Base-by-base conservation (phyloP, 1,140 invertebrate genomes). In the Brachionus koreanus region DNA sequence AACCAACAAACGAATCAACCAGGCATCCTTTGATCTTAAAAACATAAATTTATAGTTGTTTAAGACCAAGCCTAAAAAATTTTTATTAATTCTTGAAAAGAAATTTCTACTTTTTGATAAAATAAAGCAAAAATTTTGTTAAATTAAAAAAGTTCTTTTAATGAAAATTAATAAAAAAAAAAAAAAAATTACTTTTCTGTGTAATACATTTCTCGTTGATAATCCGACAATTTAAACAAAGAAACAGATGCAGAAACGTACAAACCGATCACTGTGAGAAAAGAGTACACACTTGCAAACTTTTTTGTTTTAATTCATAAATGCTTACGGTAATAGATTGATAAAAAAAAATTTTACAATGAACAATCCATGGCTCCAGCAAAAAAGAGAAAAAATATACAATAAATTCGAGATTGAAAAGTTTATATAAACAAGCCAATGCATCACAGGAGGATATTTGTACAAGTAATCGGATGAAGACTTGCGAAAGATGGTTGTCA, bases 151-250 rank as follows among this genome's bases (percentile, higher is more conserved):
- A 75, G 37, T 25, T 75, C 5, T 35, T 52, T 13, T 42, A 12
- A 23, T 43, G 12, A 49, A 37, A 37, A 37, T 35, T 63, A 9
- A 25, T 25, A 29, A 63, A 63, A 63, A 63, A 23, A 63, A 63
- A 63, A 23, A 23, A 16, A 39, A n/a, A 9, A 33, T 37, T 61
- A 77, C 74, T 79, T 79, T 63, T 79, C 76, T 19, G 76, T 79
- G 29, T 37, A 79, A n/a, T 79, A 79, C 76, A 79, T 61, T 43
- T 79, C 76, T 29, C 76, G 46, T 65, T 79, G 76, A 29, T 79
- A 79, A 29, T 79, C 76, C 9, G 35, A 79, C 10, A 79, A 37
- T 19, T 79, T 79, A 19, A 79, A 79, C 25, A 79, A 12, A 5
- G 76, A 79, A n/a, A 35, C 57, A 43, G n/a, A 79, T 5, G 57